Base-by-base conservation (phyloP, 2,113 vertebrate genomes). In the Phylloscopus trochilus region DNA sequence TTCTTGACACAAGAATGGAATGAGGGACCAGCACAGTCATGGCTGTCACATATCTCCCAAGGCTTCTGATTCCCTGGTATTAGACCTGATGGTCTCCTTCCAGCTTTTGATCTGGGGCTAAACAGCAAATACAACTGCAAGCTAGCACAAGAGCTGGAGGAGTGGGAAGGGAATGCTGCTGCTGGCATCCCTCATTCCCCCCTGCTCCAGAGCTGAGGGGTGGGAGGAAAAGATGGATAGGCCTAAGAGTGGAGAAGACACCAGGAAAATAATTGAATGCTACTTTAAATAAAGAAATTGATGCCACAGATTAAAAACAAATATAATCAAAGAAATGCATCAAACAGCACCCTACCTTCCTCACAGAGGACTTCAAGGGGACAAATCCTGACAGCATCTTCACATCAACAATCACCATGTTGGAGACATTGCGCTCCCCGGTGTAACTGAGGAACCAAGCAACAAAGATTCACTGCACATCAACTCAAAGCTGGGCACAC, bases 371-470 rank as follows among this genome's bases (percentile, higher is more conserved):
- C 67, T 88, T 83, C 41, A 41, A 14, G 41, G 41, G 41, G 41
- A 41, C 41, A 41, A 67, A 66, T 66, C 59, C 97, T n/a, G 97
- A 98, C 18, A 97, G 55, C 97, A 97, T 97, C 95, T 83, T 73
- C 81, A 83, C 68, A 63, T 83, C 81, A 72, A 97, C 88, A 26
- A 95, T 95, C 83, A 91, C 94, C 94, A 98, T 97, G 83, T 97
- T 98, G 80, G 97, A 97, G 26, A 13, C 56, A 7, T 89, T 90
- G 49, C 96, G 90, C 47, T 93, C 60, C 31, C 97, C 97, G 3
- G 78, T 86, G 18, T 97, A 98, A 80, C 97, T 98, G 41, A 44
- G 77, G 74, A 76, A 56, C 11, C 81, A 84, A 52, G 28, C 26
- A 66, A 11, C 74, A n/a, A 69, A 91, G 49, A 15, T 8, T 51